Evolutionary conservation across 2,113 vertebrate genomes (phyloP), one percentile per base, ranked within the genome.

Genomic region (rabbit (Oryctolagus cuniculus)): DNA sequence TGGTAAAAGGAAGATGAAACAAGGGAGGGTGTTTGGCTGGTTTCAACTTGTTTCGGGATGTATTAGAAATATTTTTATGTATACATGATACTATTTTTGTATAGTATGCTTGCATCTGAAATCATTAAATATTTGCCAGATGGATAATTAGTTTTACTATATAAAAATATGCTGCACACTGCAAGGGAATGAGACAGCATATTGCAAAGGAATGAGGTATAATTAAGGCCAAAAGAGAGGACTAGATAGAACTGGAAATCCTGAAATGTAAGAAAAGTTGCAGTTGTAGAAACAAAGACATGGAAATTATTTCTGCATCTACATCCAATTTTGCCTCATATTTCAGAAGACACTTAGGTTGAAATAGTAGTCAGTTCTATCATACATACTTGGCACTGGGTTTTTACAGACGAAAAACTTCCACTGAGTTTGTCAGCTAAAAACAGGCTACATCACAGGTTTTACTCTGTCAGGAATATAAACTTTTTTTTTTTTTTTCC

Each of bases 1-100:
- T 53, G 22, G 5, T 75, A 89, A 82, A 92, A 64, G 25, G 10
- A 69, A 58, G 83, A 84, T 51, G 55, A 95, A 63, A 83, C 53
- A 10, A 87, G 24, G 53, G 44, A 75, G 51, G 31, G 53, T 72
- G 27, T 74, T 69, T 75, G 2, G 49, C 19, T 53, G 61, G 38
- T 74, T 93, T 93, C 19, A 92, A 38, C 25, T 87, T 77, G 24
- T 63, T 70, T 88, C 87, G 83, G 27, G 81, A 80, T 77, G 36
- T 69, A 87, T 12, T 13, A 44, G 21, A 87, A 91, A 12, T 75
- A 15, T 82, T 70, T 82, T 77, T 53, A 61, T 58, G 51, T 94
- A 91, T 72, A n/a, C 90, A 36, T 80, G 44, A 67, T 49, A 70
- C 63, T 53, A 58, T 16, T 58, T 58, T 58, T 63, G 63, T 80